A percentile compares a stretch with the other conserved stretches of the same genome.
Evolutionary conservation across 2,113 vertebrate genomes (phyloP).

Genomic region (Chrysochloris asiatica): DNA sequence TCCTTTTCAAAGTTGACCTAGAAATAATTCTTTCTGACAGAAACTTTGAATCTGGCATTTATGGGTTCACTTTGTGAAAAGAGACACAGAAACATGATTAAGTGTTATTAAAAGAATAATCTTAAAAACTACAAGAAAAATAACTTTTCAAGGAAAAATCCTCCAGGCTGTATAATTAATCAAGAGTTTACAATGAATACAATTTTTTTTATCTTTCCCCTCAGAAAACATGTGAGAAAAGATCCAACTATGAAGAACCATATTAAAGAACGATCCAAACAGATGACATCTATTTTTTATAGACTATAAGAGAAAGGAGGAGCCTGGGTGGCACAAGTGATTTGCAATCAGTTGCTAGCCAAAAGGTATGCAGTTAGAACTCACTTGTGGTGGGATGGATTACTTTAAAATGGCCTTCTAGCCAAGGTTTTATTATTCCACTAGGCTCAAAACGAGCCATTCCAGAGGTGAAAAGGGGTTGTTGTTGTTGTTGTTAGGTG

Average conservation of each 20-base stretch:
- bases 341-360: not conserved
- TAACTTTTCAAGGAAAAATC: conserved; percentile 39
- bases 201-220: conserved; percentile 25
- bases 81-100: not conserved
- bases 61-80: not conserved
- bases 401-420: not conserved
- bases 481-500: too few species aligned
- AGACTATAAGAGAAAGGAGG: not conserved
- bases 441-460: not conserved
- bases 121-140: conserved; percentile 25
- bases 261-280: conserved; percentile 22
- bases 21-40: conserved; percentile 51
- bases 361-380: not conserved
- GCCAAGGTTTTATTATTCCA: not conserved
- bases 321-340: too few species aligned
- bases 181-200: conserved; percentile 3
- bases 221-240: conserved; percentile 24
- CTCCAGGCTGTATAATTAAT: not conserved
- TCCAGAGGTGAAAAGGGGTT: not conserved
- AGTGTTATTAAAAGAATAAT: conserved; percentile 24
- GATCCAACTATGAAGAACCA: not conserved
- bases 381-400: not conserved
- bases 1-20: not conserved
- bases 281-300: not conserved
- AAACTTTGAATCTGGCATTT: conserved; percentile 40